Evolutionary conservation across 2,113 vertebrate genomes (phyloP), one percentile per base, ranked within the genome.

Genomic region (Andinoacara biseriatus): DNA sequence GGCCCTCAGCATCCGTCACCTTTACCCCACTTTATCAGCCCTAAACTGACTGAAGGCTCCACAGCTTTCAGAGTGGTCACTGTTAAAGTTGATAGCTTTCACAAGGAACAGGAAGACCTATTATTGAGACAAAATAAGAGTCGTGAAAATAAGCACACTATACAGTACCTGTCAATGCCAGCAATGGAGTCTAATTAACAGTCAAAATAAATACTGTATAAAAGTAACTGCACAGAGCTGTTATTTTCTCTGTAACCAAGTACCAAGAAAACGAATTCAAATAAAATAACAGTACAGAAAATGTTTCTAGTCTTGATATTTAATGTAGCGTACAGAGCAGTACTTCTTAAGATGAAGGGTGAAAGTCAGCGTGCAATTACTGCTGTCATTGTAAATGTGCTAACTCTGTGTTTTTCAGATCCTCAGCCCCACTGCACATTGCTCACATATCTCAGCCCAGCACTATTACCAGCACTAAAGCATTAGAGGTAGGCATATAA

Each of bases 21-120:
- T 91, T 92, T 93, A 40, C 63, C 83, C 91, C 78, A 92, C 57
- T 90, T 92, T 81, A 60, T 57, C 60, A 29, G 60, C 20, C 20
- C 35, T n/a, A 35, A 74, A 63, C 63, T 29, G 52, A 76, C 59
- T 20, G 46, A 67, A 58, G 78, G 60, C 46, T 54, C 46, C 26
- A 54, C 69, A n/a, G 74, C 76, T 60, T 65, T 69, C 52, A 2
- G 43, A 59, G 62, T 35, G 5, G 10, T 78, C 26, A 58, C 59
- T 40, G 46, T 80, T 49, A 74, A 24, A 40, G 69, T 24, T 63
- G 65, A 76, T 33, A 9, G 74, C 74, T 40, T 65, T 33, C 82
- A 67, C 0, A 3, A 63, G 31, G 82, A 59, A 24, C 74, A 56
- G 52, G 58, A 29, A 56, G 74, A 87, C 18, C 40, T 20, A 17